phyloP scores from a whole-genome alignment of 2,797 vertebrate species.

The Uromys caudimaculatus region DNA sequence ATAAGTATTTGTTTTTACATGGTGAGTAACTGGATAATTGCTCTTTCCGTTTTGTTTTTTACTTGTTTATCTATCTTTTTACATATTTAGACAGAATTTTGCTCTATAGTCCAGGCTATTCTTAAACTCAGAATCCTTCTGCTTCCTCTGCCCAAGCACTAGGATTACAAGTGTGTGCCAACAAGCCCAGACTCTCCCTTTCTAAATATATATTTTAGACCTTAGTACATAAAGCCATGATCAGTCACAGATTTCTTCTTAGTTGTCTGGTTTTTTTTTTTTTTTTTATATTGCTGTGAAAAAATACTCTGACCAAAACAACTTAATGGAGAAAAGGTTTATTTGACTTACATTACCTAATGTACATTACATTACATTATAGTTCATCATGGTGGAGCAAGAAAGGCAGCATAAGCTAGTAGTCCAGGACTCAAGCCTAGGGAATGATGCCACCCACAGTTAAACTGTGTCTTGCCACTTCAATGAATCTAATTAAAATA shows the following conservation, averaged over 20 bases:
- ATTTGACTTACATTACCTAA: neutral
- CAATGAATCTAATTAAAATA: neutral
- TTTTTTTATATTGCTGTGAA: neutral
- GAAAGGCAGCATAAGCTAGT: neutral
- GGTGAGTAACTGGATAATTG: neutral
- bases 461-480: neutral
- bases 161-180: neutral
- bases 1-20: neutral
- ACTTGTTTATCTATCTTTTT: neutral
- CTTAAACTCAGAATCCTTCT: neutral
- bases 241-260: neutral
- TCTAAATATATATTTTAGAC: slow-evolving; percentile 20
- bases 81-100: neutral
- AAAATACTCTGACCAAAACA: neutral
- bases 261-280: neutral
- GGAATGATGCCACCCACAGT: neutral
- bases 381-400: too few species aligned
- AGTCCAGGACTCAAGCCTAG: neutral
- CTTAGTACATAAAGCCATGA: slow-evolving; percentile 4
- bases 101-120: neutral
- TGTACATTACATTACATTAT: neutral
- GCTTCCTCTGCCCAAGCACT: neutral
- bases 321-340: neutral
- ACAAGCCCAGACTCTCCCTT: neutral
- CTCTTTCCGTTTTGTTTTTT: neutral